Base-by-base conservation (phyloP, 1,140 invertebrate species). In the Cheumatopsyche charites region DNA sequence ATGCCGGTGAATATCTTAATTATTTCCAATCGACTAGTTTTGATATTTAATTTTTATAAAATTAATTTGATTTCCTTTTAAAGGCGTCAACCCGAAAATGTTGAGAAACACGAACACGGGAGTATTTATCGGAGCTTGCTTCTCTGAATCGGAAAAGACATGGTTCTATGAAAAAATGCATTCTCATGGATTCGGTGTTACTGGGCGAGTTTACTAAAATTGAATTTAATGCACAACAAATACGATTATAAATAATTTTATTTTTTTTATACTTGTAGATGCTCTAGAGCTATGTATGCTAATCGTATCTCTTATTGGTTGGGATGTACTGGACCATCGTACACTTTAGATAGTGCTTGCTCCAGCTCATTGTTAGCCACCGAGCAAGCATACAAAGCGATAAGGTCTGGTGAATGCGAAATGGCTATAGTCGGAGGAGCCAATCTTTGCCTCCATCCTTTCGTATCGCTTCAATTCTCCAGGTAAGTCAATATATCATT, bases 281-380 rank as follows among this genome's bases (percentile, higher is more conserved):
- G 94, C 82, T 91, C 90, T 76, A 87, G 94, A 69, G 92, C 94
- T 9, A 97, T 98, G 94, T 88, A 97, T 80, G 91, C 94, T 0
- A 95, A 96, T 82, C 86, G 94, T 65, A 87, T 97, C 49, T 96
- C 94, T 0, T 91, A 91, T 74, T 90, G 87, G 85, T 77, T 92
- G 0, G 88, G 89, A 47, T 79, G 88, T 0, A 87, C 85, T 72
- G 90, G 90, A 62, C 94, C 94, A 0, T 94, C 93, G 65, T 94
- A 91, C 79, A 87, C 90, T 0, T 87, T 95, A 6, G 95, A 98
- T 80, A 93, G 94, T 5, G 95, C 95, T 9, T 98, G 95, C 80
- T 95, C 93, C 15, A 96, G 94, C 11, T 94, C 93, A 74, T 81
- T 96, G 11, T 88, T 92, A 76, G 94, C 94, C 0, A 77, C 97